Base-by-base conservation (phyloP, 1,140 invertebrate species). In the Caenorhabditis remanei region DNA sequence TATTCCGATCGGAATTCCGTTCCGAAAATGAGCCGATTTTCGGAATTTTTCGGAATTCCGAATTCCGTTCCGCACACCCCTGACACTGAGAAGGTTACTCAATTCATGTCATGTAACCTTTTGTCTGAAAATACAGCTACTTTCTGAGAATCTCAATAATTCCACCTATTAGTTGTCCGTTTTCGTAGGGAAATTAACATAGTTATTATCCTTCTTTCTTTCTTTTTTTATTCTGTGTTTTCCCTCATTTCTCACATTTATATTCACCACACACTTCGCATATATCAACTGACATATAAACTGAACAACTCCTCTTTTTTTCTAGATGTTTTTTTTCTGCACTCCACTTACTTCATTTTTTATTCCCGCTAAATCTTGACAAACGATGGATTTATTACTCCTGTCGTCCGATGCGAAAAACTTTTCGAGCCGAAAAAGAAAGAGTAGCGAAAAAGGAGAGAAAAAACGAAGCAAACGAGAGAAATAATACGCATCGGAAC, bases 311-410 rank as follows among this genome's bases (percentile, higher is more conserved):
- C 21, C n/a, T 32, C 11, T 24, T 63, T 63, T 9, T 21, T 21
- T 19, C 24, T 4, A 6, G 11, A 21, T 21, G 24, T 11, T 63
- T 11, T 3, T 13, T 43, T 43, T 71, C 16, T 71, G 40, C 65
- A 43, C 71, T 79, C 50, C 50, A 4, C 3, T 21, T 9, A 6
- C 8, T 50, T 24, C 46, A 50, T 50, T 50, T 79, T 53, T 21
- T 14, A 46, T 46, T 8, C 65, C n/a, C 16, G 5, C 41, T 2
- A 71, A 71, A 71, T 71, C 41, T n/a, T 71, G 65, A 71, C 41
- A 71, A 71, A 43, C 41, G 65, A 71, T 71, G 65, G 65, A 71
- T 71, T 79, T 79, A 50, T 79, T 79, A 79, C 71, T n/a, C 53
- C 46, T 79, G 43, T 14, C 24, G 40, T 13, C n/a, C 24, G 24